Evolutionary conservation across 2,797 vertebrate genomes (phyloP).

Genomic region (Sus cebifrons): DNA sequence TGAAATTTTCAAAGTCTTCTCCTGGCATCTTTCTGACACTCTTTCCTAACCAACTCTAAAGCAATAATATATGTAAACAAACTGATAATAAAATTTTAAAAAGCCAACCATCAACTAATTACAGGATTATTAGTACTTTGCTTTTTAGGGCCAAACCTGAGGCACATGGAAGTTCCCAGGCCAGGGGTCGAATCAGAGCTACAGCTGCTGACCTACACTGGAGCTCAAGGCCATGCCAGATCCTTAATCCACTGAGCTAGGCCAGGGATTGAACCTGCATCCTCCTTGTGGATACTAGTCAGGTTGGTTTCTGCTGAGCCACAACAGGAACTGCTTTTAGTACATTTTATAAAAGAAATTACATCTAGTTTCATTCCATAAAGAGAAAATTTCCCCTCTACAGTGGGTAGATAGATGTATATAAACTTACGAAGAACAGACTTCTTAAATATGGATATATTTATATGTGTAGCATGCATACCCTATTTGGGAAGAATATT

Average conservation of each 20-base stretch:
- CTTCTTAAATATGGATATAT: neutral
- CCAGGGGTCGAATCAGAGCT: no score
- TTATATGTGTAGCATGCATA: neutral
- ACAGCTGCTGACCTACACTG: no score
- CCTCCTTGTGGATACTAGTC: no score
- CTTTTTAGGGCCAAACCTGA: no score
- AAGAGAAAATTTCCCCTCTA: neutral
- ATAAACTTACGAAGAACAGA: slow-evolving; percentile 1
- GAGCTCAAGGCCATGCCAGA: no score
- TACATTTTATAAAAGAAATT: neutral
- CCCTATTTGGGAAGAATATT: neutral
- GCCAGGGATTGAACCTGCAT: no score
- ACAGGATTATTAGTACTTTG: neutral
- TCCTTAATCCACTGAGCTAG: no score
- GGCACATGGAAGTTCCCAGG: no score
- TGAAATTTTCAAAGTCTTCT: neutral
- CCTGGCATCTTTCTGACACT: neutral
- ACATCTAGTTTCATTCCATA: neutral
- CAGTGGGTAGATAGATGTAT: neutral
- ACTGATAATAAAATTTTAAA: neutral
- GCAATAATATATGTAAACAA: neutral
- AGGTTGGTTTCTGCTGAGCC: no score
- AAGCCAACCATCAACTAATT: neutral
- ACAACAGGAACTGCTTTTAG: no score
- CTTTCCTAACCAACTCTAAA: neutral